These are phyloP conservation scores for Oncorhynchus masou DNA, from an alignment of 2,113 vertebrate species.

Conservation along the genomic window DNA sequence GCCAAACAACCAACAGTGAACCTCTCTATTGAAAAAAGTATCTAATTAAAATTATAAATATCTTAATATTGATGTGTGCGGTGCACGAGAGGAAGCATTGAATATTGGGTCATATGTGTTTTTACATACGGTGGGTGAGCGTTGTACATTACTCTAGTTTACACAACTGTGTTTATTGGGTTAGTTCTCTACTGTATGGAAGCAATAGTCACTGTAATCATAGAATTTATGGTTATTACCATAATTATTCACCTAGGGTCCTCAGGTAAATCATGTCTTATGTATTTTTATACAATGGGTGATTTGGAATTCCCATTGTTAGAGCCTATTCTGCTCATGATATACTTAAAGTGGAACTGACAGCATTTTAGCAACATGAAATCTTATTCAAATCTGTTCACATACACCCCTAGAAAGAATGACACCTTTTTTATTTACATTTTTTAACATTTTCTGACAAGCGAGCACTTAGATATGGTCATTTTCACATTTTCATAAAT, in stretches of 20 bases:
- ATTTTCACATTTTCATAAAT: no score
- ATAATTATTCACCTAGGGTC: neutral
- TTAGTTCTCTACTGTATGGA: conserved; percentile 5
- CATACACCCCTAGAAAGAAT: neutral
- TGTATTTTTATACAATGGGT: conserved; percentile 12
- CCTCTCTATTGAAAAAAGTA: conserved; percentile 16
- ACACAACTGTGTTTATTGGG: conserved; percentile 9
- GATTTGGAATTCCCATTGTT: no score
- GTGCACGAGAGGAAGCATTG: neutral
- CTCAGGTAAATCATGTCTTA: neutral
- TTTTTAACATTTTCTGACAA: neutral
- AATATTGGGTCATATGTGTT: conserved; percentile 41
- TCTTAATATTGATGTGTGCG: conserved; percentile 43
- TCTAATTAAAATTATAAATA: conserved; percentile 42
- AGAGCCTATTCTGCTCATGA: no score
- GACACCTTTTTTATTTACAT: neutral
- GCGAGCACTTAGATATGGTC: no score
- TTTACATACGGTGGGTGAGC: conserved; percentile 36
- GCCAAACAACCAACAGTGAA: conserved; percentile 33
- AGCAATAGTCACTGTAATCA: conserved; percentile 21
- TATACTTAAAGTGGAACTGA: no score
- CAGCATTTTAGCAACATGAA: no score
- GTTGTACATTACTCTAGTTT: conserved; percentile 7
- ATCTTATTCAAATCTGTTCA: no score
- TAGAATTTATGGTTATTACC: conserved; percentile 15